Evolutionary conservation across 2,113 vertebrate species (phyloP).

Genomic region (Rhinolophus ferrumequinum): DNA sequence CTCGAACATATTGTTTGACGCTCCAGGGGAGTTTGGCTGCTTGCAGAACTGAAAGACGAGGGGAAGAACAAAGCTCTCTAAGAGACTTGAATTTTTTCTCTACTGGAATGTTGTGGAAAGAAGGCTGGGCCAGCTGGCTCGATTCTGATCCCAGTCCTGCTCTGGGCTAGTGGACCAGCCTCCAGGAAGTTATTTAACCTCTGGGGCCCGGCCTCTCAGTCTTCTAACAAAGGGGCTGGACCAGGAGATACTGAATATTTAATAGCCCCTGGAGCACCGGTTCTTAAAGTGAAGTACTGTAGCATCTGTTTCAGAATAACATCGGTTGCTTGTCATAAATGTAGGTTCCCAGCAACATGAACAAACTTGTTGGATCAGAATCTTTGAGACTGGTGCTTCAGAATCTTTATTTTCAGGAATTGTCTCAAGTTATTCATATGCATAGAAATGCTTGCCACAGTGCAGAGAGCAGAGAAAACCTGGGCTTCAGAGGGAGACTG

Average conservation of each 20-base stretch:
- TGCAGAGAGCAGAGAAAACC: not conserved
- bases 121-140: not conserved
- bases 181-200: not conserved
- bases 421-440: not conserved
- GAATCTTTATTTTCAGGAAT: not conserved
- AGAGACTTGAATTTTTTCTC: not conserved
- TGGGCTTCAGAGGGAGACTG: not conserved
- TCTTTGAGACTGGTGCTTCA: too few relatives aligned
- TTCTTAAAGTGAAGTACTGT: not conserved
- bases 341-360: not conserved
- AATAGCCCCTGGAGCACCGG: not conserved
- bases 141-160: not conserved
- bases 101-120: slow-evolving; percentile 48
- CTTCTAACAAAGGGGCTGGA: not conserved
- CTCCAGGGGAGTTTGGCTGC: slow-evolving; percentile 68
- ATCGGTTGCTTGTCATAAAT: not conserved
- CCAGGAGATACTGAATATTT: not conserved
- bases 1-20: slow-evolving; percentile 71
- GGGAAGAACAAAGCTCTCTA: slow-evolving; percentile 51
- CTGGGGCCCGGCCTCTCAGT: not conserved
- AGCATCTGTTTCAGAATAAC: not conserved
- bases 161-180: not conserved
- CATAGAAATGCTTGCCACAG: not conserved
- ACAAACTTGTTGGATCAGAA: not conserved
- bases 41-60: slow-evolving; percentile 34